A percentile compares a stretch with the other conserved stretches of the same genome.
Evolutionary conservation across 1,140 invertebrate species (phyloP).

Genomic region (Eulimnadia texana): DNA sequence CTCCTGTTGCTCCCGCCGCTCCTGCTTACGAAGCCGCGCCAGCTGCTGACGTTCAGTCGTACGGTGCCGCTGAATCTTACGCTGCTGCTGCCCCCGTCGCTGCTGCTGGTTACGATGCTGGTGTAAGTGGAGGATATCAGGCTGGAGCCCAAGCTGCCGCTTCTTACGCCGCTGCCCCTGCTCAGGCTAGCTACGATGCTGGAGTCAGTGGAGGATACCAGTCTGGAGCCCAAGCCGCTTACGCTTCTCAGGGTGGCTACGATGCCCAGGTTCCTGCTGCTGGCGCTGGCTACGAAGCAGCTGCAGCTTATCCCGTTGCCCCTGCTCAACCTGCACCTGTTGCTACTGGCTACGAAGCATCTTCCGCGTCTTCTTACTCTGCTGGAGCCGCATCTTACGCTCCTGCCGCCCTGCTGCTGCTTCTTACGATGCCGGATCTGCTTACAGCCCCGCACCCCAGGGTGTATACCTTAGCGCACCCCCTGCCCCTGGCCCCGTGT

Average conservation of each 20-base stretch:
- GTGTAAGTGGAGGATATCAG: not conserved
- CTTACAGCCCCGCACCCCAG: slow-evolving; percentile 16
- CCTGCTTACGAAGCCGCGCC: slow-evolving; percentile 8
- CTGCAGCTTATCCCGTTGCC: slow-evolving; percentile 11
- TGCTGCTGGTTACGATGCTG: slow-evolving; percentile 3
- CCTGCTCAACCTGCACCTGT: slow-evolving; percentile 17
- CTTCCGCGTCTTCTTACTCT: slow-evolving; percentile 3
- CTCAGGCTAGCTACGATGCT: slow-evolving; percentile 9
- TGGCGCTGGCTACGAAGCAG: slow-evolving; percentile 9
- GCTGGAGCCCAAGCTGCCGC: not conserved
- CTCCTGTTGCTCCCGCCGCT: slow-evolving; percentile 7
- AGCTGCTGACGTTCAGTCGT: slow-evolving; percentile 1
- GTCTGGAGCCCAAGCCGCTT: slow-evolving; percentile 16
- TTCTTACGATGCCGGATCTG: slow-evolving; percentile 10
- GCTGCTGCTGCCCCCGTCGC: not conserved
- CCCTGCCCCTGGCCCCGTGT: slow-evolving; percentile 24
- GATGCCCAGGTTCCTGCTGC: slow-evolving; percentile 7
- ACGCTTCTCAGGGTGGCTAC: slow-evolving; percentile 11
- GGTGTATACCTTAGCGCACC: slow-evolving; percentile 25
- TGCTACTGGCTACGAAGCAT: slow-evolving; percentile 1
- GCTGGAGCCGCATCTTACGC: not conserved
- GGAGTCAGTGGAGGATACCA: slow-evolving; percentile 15
- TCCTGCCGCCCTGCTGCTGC: slow-evolving; percentile 1
- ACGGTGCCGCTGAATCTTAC: not conserved
- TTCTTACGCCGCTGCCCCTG: slow-evolving; percentile 8